These are phyloP conservation scores for Oscheius sp. DNA, from an alignment of 2,888 invertebrate species.

Conservation along the genomic window DNA sequence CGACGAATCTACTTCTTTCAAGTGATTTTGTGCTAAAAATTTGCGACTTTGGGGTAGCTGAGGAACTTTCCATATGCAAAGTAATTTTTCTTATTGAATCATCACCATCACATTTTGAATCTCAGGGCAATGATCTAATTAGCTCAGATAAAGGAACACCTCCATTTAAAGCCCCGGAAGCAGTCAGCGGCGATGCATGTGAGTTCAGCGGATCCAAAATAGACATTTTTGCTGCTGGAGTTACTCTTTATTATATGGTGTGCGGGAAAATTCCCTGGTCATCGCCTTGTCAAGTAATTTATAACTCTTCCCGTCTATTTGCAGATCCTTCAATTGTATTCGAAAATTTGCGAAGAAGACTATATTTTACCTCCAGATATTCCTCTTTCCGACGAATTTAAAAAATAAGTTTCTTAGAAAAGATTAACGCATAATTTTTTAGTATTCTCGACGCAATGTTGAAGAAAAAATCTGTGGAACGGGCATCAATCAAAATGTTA, in stretches of 20 bases:
- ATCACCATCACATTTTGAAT: too few relatives aligned
- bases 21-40: constrained; percentile 92
- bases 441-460: constrained; percentile 51
- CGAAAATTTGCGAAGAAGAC: constrained; percentile 89
- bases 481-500: constrained; percentile 33
- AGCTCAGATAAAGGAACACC: constrained; percentile 3
- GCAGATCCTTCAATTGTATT: constrained; percentile 77
- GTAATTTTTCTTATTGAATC: constrained; percentile 22
- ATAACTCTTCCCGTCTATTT: constrained; percentile 1
- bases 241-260: constrained; percentile 95
- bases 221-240: constrained; percentile 97
- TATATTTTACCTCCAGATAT: constrained; percentile 85
- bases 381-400: constrained; percentile 70
- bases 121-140: not conserved
- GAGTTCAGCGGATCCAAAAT: constrained; percentile 90
- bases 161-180: constrained; percentile 9
- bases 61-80: constrained; percentile 71
- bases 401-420: constrained; percentile 32
- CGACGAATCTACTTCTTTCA: constrained; percentile 91
- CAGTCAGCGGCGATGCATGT: not conserved
- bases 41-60: constrained; percentile 97
- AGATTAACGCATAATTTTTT: not conserved
- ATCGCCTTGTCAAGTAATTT: constrained; percentile 74
- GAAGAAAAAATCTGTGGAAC: constrained; percentile 52
- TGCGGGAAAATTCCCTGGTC: constrained; percentile 96